These are phyloP conservation scores for Dexiosoma caninum DNA, from an alignment of 2,888 invertebrate species.

Conservation along the genomic window DNA sequence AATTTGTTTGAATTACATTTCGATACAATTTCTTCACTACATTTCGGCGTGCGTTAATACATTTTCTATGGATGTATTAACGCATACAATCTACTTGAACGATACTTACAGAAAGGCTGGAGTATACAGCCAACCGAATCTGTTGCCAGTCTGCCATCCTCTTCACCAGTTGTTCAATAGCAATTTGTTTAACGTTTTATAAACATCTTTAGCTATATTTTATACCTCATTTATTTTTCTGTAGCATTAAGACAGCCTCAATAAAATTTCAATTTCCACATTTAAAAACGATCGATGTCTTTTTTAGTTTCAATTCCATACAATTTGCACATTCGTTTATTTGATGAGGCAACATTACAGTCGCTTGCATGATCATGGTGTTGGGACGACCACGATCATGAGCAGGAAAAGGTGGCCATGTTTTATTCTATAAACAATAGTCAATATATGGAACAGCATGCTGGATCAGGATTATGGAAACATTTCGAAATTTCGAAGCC, in stretches of 20 bases:
- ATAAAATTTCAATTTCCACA: conserved; percentile 71
- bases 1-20: conserved; percentile 50
- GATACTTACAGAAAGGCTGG: background rate
- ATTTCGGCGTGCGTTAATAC: conserved; percentile 7
- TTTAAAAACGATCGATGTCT: conserved; percentile 62
- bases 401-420: conserved; percentile 4
- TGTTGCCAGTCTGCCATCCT: background rate
- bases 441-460: no score
- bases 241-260: conserved; percentile 55
- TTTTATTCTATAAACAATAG: background rate
- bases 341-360: background rate
- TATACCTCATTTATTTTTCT: conserved; percentile 61
- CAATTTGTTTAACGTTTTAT: conserved; percentile 63
- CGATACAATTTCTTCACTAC: conserved; percentile 23
- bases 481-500: no score
- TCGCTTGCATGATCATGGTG: conserved; percentile 11
- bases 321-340: conserved; percentile 7
- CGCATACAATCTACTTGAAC: background rate
- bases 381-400: conserved; percentile 15
- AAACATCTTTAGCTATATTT: conserved; percentile 60
- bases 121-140: background rate
- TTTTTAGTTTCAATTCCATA: conserved; percentile 40
- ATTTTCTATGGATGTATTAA: background rate
- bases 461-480: no score
- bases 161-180: conserved; percentile 50